phyloP scores from a whole-genome alignment of 1,140 invertebrate species.

The Drosophila suzukii region DNA sequence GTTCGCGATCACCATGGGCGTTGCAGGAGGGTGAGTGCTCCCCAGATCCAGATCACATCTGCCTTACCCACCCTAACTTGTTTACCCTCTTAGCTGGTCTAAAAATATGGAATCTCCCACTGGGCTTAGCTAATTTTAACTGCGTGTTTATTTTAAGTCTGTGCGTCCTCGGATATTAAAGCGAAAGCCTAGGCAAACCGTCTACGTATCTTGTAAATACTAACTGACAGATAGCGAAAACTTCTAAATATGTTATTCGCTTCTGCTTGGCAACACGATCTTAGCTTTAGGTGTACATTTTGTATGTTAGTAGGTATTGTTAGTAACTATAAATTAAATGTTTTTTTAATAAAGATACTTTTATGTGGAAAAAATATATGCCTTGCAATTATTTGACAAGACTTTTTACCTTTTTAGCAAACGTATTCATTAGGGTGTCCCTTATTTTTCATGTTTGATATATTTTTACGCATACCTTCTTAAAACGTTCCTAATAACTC shows the following conservation, averaged over 20 bases:
- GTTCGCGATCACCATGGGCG: constrained; percentile 67
- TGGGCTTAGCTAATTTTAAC: constrained; percentile 22
- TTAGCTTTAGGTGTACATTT: not conserved
- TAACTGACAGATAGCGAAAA: constrained; percentile 4
- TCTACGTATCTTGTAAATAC: not conserved
- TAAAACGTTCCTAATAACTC: no score
- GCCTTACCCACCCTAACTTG: not conserved
- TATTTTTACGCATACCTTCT: no score
- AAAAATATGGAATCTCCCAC: constrained; percentile 7
- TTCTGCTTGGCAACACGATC: not conserved
- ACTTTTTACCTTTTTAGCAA: no score
- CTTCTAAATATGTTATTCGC: no score
- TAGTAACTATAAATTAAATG: no score
- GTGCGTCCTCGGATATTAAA: constrained; percentile 17
- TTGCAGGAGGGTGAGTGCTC: constrained; percentile 64
- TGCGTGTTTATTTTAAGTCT: constrained; percentile 20
- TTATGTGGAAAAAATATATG: no score
- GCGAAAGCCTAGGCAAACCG: constrained; percentile 1
- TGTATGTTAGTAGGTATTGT: no score
- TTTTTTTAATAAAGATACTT: no score
- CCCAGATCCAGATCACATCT: no score
- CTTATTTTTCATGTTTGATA: no score
- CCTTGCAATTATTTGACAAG: no score
- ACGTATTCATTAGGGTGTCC: no score
- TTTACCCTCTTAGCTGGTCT: constrained; percentile 42